phyloP scores from a whole-genome alignment of 2,888 invertebrate species.

The Portevinia maculata region DNA sequence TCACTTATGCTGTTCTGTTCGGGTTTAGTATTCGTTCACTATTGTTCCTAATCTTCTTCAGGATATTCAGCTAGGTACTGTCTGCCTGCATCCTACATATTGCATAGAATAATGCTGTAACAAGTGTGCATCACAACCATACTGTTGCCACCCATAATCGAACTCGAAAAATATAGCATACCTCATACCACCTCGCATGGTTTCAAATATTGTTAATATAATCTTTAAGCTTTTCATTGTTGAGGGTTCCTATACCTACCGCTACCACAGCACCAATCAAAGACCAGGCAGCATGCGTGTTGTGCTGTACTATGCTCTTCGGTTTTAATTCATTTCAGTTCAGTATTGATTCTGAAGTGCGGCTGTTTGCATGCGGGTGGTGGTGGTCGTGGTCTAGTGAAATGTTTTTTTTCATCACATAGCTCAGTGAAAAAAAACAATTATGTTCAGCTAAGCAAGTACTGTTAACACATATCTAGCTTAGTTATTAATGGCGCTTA shows the following conservation, averaged over 20 bases:
- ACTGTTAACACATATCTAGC: not conserved
- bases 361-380: constrained; percentile 52
- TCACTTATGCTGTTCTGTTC: too few relatives aligned
- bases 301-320: constrained; percentile 38
- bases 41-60: too few relatives aligned
- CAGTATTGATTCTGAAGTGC: constrained; percentile 69
- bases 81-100: not conserved
- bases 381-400: constrained; percentile 26
- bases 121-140: not conserved
- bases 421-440: not conserved
- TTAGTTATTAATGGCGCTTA: not conserved
- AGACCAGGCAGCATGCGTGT: constrained; percentile 56
- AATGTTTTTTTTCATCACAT: constrained; percentile 24
- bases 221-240: constrained; percentile 24
- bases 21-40: too few relatives aligned
- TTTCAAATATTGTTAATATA: constrained; percentile 7
- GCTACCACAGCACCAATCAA: not conserved
- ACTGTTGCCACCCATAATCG: not conserved
- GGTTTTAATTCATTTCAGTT: constrained; percentile 37
- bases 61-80: too few relatives aligned
- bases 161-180: constrained; percentile 10
- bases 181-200: not conserved
- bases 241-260: not conserved
- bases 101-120: not conserved
- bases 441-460: not conserved